Conservation (phyloP, 2,888 invertebrate genomes). For the Tetropium fuscum region DNA sequence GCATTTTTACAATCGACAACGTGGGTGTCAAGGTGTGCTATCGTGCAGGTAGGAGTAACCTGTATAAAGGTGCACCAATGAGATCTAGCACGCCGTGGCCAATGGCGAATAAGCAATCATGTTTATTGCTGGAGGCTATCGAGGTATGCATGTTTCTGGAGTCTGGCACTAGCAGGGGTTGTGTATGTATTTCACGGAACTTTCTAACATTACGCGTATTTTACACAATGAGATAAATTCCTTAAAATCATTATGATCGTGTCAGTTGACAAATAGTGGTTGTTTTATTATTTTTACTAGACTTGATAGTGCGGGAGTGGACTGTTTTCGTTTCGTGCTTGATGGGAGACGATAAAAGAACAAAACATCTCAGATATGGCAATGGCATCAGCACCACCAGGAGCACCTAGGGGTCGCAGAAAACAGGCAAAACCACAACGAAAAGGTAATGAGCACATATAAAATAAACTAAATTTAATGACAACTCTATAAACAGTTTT, state of each 20-base stretch:
- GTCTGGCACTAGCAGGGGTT: conserved; percentile 61
- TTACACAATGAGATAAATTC: conserved; percentile 4
- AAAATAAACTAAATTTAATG: not conserved
- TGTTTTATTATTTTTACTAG: conserved; percentile 31
- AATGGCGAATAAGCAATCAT: conserved; percentile 64
- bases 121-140: conserved; percentile 63
- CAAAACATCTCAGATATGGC: conserved; percentile 48
- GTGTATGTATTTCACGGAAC: conserved; percentile 56
- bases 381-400: conserved; percentile 52
- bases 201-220: conserved; percentile 41
- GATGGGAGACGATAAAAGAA: conserved; percentile 59
- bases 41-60: conserved; percentile 65
- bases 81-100: conserved; percentile 59
- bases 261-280: conserved; percentile 21
- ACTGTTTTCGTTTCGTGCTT: conserved; percentile 50
- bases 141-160: conserved; percentile 60
- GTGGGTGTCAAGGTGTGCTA: conserved; percentile 46
- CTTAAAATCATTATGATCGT: conserved; percentile 6
- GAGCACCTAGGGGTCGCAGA: conserved; percentile 65
- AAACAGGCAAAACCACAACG: conserved; percentile 74
- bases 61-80: conserved; percentile 65
- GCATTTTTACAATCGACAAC: conserved; percentile 34
- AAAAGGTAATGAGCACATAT: conserved; percentile 66
- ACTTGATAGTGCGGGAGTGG: conserved; percentile 34
- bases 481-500: not conserved